Percentiles rank a stretch among this genome's conserved stretches.
Evolutionary conservation across 2,113 vertebrate genomes (phyloP).

Genomic region (Cygnus buccinator): DNA sequence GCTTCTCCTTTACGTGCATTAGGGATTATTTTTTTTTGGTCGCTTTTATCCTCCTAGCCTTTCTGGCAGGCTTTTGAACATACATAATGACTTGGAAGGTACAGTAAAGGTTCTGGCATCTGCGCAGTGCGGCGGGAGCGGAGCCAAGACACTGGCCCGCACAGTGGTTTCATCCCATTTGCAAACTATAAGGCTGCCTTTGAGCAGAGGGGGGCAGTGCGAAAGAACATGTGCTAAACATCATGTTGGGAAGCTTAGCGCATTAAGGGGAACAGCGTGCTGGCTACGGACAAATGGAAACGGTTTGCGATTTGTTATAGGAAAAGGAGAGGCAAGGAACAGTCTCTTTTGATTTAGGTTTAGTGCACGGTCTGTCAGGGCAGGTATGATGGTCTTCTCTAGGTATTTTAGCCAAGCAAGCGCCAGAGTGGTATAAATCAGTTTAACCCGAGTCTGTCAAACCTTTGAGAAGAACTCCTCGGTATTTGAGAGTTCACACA

Average conservation of each 20-base stretch:
- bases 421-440: conserved; percentile 46
- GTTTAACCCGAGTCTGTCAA: neutral
- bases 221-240: conserved; percentile 64
- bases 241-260: conserved; percentile 50
- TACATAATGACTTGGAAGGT: conserved; percentile 58
- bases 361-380: conserved; percentile 37
- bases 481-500: neutral
- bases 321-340: conserved; percentile 26
- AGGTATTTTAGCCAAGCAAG: conserved; percentile 1
- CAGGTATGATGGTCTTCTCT: conserved; percentile 34
- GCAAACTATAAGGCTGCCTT: conserved; percentile 69
- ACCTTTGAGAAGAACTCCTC: neutral
- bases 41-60: conserved; percentile 60
- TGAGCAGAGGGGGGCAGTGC: conserved; percentile 49
- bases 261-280: conserved; percentile 53
- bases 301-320: conserved; percentile 13
- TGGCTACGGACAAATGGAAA: conserved; percentile 44
- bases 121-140: neutral
- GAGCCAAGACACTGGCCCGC: conserved; percentile 26
- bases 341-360: conserved; percentile 55
- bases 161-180: conserved; percentile 68
- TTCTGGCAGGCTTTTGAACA: conserved; percentile 54
- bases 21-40: neutral
- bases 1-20: conserved; percentile 36
- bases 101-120: conserved; percentile 47